A percentile compares a stretch with the other conserved stretches of the same genome.
phyloP scores from a whole-genome alignment of 2,797 vertebrate species.

The Diceros bicornis region DNA sequence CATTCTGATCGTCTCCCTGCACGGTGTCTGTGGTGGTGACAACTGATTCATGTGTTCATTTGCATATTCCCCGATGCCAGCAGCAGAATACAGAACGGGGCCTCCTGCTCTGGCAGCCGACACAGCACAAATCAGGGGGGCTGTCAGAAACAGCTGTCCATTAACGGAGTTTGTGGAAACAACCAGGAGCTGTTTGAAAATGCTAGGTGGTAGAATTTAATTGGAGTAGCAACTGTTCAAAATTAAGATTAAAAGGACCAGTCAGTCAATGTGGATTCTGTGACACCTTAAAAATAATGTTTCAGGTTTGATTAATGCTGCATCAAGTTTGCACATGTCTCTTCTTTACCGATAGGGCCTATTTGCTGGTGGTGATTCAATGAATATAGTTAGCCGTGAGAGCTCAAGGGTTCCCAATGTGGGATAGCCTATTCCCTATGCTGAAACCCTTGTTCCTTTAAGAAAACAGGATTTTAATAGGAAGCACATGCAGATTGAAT shows the following conservation, averaged over 20 bases:
- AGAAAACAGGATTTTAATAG: not conserved
- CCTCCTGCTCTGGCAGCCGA: slow-evolving; percentile 95
- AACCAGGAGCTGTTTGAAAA: slow-evolving; percentile 90
- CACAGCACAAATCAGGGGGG: slow-evolving; percentile 97
- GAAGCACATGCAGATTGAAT: not conserved
- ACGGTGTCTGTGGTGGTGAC: slow-evolving; percentile 95
- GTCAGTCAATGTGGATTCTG: slow-evolving; percentile 76
- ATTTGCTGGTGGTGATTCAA: not conserved
- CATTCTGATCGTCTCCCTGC: slow-evolving; percentile 93
- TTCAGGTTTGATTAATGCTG: slow-evolving; percentile 82
- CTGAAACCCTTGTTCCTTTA: not conserved
- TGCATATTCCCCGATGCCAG: slow-evolving; percentile 95
- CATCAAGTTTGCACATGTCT: slow-evolving; percentile 66
- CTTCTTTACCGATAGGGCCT: not conserved
- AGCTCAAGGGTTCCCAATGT: not conserved
- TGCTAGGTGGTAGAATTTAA: slow-evolving; percentile 92
- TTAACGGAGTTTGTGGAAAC: slow-evolving; percentile 92
- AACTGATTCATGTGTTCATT: slow-evolving; percentile 99
- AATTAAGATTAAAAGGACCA: slow-evolving; percentile 91
- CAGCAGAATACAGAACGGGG: slow-evolving; percentile 96
- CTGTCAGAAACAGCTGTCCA: slow-evolving; percentile 99
- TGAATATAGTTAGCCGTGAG: not conserved
- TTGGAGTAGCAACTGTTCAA: slow-evolving; percentile 91
- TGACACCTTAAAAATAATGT: slow-evolving; percentile 81
- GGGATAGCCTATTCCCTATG: not conserved